Conservation (phyloP, 2,888 invertebrate species). For the Habrosyne pyritoides region DNA sequence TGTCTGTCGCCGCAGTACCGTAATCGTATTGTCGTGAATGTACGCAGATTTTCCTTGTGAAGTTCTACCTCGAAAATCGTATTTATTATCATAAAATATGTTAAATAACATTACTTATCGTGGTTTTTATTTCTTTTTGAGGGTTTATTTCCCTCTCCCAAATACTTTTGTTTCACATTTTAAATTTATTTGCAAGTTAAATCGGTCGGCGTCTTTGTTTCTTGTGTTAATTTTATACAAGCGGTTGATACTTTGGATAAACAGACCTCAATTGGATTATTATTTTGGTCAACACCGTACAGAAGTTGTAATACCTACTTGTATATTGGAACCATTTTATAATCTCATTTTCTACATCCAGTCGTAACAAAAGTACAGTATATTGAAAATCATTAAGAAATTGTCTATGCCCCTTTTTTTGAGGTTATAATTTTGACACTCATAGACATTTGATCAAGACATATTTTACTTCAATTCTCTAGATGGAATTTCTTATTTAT, state of each 20-base stretch:
- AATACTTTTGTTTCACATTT: neutral
- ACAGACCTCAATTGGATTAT: no score
- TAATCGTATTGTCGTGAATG: slow-evolving; percentile 1
- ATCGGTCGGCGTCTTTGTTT: neutral
- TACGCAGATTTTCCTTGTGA: slow-evolving; percentile 1
- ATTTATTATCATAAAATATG: slow-evolving; percentile 4
- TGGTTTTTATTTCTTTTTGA: neutral
- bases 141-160: neutral
- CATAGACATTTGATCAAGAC: no score
- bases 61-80: neutral
- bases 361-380: no score
- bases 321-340: no score
- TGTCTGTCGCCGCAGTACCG: neutral
- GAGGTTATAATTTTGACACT: no score
- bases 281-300: no score
- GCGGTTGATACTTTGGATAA: neutral
- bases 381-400: no score
- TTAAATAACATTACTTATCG: slow-evolving; percentile 1
- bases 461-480: no score
- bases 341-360: no score
- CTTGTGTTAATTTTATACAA: neutral
- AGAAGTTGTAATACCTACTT: no score
- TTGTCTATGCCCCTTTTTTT: no score
- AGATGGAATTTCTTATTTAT: no score
- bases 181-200: neutral